phyloP scores from a whole-genome alignment of 2,113 vertebrate genomes.

The Myodes glareolus region DNA sequence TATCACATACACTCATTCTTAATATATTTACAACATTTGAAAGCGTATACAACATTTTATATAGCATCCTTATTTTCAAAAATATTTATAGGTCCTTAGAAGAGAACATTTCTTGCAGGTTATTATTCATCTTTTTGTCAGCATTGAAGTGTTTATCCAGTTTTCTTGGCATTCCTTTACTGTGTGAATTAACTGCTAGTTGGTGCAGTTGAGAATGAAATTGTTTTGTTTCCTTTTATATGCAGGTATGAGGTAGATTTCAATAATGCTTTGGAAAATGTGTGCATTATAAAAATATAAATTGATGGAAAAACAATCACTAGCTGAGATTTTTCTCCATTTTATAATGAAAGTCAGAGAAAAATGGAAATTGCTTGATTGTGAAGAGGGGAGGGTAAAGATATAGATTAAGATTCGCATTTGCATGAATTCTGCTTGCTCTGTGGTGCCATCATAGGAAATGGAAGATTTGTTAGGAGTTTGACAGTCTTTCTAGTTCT shows the following conservation, averaged over 20 bases:
- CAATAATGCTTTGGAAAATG: slow-evolving; percentile 7
- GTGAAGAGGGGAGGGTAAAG: background rate
- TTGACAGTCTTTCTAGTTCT: background rate
- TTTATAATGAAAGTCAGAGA: slow-evolving; percentile 1
- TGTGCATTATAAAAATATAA: background rate
- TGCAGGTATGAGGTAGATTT: background rate
- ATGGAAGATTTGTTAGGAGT: background rate
- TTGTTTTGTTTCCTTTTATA: background rate
- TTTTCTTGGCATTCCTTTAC: slow-evolving; percentile 8
- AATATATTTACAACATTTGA: slow-evolving; percentile 4
- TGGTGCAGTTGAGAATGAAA: background rate
- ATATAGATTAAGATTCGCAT: background rate
- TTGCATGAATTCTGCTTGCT: background rate
- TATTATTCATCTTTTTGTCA: background rate
- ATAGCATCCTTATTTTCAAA: background rate
- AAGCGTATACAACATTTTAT: background rate
- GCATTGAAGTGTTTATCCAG: background rate
- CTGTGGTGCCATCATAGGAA: background rate
- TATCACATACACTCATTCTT: background rate
- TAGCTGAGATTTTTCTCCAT: background rate
- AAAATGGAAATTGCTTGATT: background rate
- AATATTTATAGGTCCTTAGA: background rate
- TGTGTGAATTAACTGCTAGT: background rate
- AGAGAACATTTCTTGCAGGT: background rate
- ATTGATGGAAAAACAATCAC: background rate